Evolutionary conservation across 2,888 invertebrate genomes (phyloP), one percentile per base, ranked within the genome.

Genomic region (Carcina quercana): DNA sequence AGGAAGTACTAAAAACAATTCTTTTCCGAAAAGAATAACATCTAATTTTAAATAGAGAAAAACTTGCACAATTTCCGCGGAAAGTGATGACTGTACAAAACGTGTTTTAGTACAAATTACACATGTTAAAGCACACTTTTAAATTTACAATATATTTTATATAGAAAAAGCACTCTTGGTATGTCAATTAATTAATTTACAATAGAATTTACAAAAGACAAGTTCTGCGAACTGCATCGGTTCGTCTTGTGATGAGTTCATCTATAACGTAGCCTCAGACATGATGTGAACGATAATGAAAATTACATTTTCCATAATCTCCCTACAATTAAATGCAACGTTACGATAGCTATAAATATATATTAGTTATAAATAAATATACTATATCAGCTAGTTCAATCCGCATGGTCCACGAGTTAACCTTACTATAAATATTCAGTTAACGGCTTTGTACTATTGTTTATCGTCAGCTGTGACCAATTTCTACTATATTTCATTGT

Each of bases 21-120:
- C 80, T 80, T 80, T 80, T 80, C 73, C 72, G 45, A 80, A 80
- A 80, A 80, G 80, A 80, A 80, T 80, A 80, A 80, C 80, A 53
- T 65, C 53, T 54, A 47, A 43, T 49, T 42, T 51, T 49, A 53
- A 55, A 61, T 43, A 64, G 62, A 66, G 63, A 58, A 60, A 59
- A 61, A 44, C 50, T 56, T 59, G 61, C 50, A 55, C 11, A 30
- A 56, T 55, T 50, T 59, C 57, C 59, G 56, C 43, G 49, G 56
- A 52, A 59, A 62, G 59, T 69, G 62, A 57, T 69, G 62, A 57
- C 57, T 59, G 48, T 61, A 60, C 53, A 59, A 53, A 54, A 46
- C 43, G 42, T 50, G 43, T 53, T 50, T n/a, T 59, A 21, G 52
- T 64, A 61, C 60, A 61, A 22, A 44, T 50, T 50, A 44, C 32